These are phyloP conservation scores for Bombus superbus DNA, from an alignment of 1,140 invertebrate genomes.

Conservation along the genomic window DNA sequence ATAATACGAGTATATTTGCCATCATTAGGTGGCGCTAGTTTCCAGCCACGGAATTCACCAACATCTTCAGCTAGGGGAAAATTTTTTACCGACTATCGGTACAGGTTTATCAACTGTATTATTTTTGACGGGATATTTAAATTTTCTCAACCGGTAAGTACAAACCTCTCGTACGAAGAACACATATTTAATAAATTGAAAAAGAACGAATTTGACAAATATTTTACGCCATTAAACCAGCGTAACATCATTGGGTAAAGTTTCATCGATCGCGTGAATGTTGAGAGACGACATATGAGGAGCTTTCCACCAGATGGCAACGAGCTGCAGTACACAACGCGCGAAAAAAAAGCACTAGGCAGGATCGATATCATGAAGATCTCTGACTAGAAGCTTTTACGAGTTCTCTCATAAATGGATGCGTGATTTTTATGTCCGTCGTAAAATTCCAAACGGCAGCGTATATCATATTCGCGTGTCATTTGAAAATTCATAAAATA, in stretches of 20 bases:
- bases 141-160: neutral
- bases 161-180: neutral
- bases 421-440: slow-evolving; percentile 12
- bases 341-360: slow-evolving; percentile 5
- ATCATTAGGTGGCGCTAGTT: slow-evolving; percentile 20
- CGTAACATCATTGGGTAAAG: neutral
- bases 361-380: slow-evolving; percentile 36
- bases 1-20: neutral
- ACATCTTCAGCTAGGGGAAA: neutral
- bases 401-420: neutral
- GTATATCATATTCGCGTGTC: neutral
- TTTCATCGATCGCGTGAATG: slow-evolving; percentile 13
- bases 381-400: neutral
- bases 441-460: neutral
- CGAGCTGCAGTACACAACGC: neutral
- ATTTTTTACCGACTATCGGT: slow-evolving; percentile 40
- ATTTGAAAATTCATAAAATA: neutral
- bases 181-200: neutral
- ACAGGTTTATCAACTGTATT: neutral
- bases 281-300: neutral
- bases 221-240: neutral
- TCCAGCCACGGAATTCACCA: neutral
- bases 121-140: neutral
- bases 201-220: neutral
- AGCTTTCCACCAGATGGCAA: slow-evolving; percentile 38